phyloP scores from a whole-genome alignment of 2,113 vertebrate species.

The Tychaedon coryphoeus region DNA sequence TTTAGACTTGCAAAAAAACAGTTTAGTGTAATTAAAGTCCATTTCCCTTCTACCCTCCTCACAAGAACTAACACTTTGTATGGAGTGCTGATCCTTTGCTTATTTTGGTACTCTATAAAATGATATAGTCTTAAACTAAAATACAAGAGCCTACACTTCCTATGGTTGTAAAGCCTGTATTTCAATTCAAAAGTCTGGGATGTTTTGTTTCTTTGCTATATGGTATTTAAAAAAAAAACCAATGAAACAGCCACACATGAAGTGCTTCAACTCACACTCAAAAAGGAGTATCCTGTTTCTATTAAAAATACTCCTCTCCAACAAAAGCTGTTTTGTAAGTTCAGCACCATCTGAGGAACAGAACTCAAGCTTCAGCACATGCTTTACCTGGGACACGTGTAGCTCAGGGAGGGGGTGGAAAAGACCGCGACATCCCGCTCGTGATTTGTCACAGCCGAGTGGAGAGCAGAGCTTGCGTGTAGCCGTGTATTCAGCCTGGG shows the following conservation, averaged over 20 bases:
- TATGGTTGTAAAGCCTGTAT: conserved; percentile 58
- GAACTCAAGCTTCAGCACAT: background rate
- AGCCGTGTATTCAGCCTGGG: background rate
- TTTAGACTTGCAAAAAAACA: conserved; percentile 9
- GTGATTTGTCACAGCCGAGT: background rate
- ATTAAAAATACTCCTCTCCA: background rate
- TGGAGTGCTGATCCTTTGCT: conserved; percentile 65
- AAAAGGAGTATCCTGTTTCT: background rate
- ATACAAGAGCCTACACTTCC: conserved; percentile 60
- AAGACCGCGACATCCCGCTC: background rate
- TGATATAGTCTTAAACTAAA: conserved; percentile 59
- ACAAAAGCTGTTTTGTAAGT: background rate
- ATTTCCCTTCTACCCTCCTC: background rate
- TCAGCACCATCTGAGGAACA: background rate
- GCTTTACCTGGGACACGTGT: rapidly evolving
- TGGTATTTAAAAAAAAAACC: background rate
- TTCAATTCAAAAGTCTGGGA: conserved; percentile 39
- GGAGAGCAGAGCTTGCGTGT: rapidly evolving
- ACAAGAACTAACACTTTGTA: conserved; percentile 55
- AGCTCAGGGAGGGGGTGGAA: background rate
- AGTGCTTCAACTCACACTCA: background rate
- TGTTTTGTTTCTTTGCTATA: background rate
- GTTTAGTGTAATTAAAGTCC: conserved; percentile 31
- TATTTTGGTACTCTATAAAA: conserved; percentile 68
- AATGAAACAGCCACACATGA: background rate